Evolutionary conservation across 2,888 invertebrate species (phyloP).

Genomic region (Myathropa florea): DNA sequence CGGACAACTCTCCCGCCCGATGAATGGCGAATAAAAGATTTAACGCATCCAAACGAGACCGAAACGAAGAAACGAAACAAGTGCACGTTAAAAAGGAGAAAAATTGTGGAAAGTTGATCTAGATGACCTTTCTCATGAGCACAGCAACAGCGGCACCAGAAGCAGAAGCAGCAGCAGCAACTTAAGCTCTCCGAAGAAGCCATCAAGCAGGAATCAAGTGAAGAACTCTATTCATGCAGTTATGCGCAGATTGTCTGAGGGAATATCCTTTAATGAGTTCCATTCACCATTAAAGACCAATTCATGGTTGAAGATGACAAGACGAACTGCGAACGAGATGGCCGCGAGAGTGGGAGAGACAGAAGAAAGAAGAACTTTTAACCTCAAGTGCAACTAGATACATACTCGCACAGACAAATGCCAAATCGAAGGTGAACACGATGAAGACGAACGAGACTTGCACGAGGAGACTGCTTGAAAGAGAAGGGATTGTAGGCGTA

Average conservation of each 20-base stretch:
- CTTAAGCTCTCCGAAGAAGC: neutral
- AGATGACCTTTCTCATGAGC: slow-evolving; percentile 61
- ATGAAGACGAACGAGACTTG: slow-evolving; percentile 36
- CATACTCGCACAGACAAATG: slow-evolving; percentile 20
- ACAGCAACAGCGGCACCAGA: neutral
- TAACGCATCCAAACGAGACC: slow-evolving; percentile 24
- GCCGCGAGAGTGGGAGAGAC: neutral
- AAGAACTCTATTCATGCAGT: slow-evolving; percentile 25
- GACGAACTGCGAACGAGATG: neutral
- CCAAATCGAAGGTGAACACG: slow-evolving; percentile 64
- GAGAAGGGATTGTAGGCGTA: slow-evolving; percentile 24
- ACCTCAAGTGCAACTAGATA: slow-evolving; percentile 51
- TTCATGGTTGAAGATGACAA: slow-evolving; percentile 65
- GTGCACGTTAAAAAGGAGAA: neutral
- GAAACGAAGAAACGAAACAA: neutral
- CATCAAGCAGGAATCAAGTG: neutral
- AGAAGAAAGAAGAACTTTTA: slow-evolving; percentile 25
- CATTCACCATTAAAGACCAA: slow-evolving; percentile 70
- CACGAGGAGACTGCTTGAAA: neutral
- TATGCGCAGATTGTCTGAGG: slow-evolving; percentile 38
- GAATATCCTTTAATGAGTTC: slow-evolving; percentile 65
- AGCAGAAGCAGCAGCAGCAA: neutral
- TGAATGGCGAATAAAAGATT: slow-evolving; percentile 40
- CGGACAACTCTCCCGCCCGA: neutral
- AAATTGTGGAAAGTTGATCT: slow-evolving; percentile 64